These are phyloP conservation scores for Hermetia illucens DNA, from an alignment of 1,140 invertebrate species.

Conservation along the genomic window DNA sequence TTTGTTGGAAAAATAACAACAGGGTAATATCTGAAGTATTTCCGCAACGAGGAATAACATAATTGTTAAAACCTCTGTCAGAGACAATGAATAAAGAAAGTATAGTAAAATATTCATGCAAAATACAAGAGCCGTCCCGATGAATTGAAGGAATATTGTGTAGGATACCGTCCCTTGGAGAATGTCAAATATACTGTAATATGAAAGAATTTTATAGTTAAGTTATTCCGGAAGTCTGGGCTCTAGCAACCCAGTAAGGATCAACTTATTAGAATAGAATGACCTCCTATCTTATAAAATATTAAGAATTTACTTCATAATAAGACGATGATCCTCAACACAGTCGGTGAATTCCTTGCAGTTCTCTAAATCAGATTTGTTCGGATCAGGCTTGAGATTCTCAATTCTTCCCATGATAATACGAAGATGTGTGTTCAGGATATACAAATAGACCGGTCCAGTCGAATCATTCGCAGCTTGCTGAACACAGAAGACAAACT, in stretches of 20 bases:
- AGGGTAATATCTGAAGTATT: slow-evolving; percentile 5
- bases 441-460: slow-evolving; percentile 4
- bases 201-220: background rate
- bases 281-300: slow-evolving; percentile 1
- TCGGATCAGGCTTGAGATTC: too few species aligned
- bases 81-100: slow-evolving; percentile 3
- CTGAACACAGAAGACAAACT: slow-evolving; percentile 3
- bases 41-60: slow-evolving; percentile 3
- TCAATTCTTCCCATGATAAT: slow-evolving; percentile 3
- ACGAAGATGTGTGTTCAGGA: slow-evolving; percentile 6
- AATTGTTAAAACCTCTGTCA: slow-evolving; percentile 4
- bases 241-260: slow-evolving; percentile 4
- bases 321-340: slow-evolving; percentile 7
- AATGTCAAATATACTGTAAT: slow-evolving; percentile 6
- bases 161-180: slow-evolving; percentile 6
- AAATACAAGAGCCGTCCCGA: slow-evolving; percentile 6
- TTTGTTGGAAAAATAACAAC: slow-evolving; percentile 8
- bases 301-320: slow-evolving; percentile 5
- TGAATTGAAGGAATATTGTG: slow-evolving; percentile 7
- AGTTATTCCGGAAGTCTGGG: slow-evolving; percentile 1
- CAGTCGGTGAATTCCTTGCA: slow-evolving; percentile 3
- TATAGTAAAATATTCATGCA: slow-evolving; percentile 6
- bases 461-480: slow-evolving; percentile 8
- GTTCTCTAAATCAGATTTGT: slow-evolving; percentile 5
- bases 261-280: too few species aligned